Evolutionary conservation across 2,797 vertebrate species (phyloP), one percentile per base, ranked within the genome.

Genomic region (Acanthornis magna): DNA sequence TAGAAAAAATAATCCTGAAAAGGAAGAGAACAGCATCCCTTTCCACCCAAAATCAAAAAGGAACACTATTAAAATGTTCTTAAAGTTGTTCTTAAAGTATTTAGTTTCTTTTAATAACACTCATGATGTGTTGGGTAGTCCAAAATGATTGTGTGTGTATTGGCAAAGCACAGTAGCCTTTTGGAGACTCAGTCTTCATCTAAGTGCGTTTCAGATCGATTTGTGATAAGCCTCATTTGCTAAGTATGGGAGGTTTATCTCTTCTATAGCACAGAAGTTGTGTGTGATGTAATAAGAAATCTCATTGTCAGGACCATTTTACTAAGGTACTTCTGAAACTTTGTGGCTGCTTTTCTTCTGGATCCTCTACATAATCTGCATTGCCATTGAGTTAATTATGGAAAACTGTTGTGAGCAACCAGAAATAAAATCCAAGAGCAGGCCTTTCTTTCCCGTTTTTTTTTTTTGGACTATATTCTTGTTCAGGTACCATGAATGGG

Each of bases 81-180:
- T 94, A 88, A 94, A 95, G 76, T 96, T 88, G 85, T 96, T 94
- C 96, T 93, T 93, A 84, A 95, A 95, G 91, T 96, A 96, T 96
- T 95, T 90, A 43, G 74, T 96, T 96, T 96, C 85, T 88, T 94
- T 82, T 94, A 93, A 95, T 91, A 94, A 92, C 71, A 82, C 45
- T 93, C 48, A 82, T 82, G 70, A 81, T 95, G 76, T 62, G 43
- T 7, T 81, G 82, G 40, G 58, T 84, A 66, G 85, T 94, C 89
- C 94, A 90, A 50, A 50, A 54, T 53, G 38, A 85, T 67, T 88
- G 73, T 94, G 88, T 94, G 73, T 92, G 74, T 63, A 30, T 85
- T 95, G 94, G 96, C 94, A 95, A 90, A 91, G 57, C 34, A 38
- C n/a, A 78, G 66, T 74, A 85, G 68, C 34, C 57, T 90, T 96